These are phyloP conservation scores for Flexamia atlantica DNA, from an alignment of 2,888 invertebrate species.

Conservation along the genomic window DNA sequence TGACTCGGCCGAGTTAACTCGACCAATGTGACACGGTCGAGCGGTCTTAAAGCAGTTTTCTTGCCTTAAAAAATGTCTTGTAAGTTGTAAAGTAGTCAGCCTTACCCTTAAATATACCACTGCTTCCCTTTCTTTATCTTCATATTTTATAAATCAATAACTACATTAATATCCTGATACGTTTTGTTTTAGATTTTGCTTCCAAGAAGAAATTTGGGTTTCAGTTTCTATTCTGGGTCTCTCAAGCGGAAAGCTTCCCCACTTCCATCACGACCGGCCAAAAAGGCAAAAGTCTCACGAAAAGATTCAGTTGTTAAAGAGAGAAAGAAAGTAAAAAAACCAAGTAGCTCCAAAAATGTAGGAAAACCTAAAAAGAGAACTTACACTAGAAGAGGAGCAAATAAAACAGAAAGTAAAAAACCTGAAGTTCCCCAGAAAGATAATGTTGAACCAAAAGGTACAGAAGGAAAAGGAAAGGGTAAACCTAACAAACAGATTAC, in stretches of 20 bases:
- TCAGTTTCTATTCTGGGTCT: not conserved
- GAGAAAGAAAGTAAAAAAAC: not conserved
- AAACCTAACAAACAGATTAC: too few species aligned
- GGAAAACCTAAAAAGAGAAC: not conserved
- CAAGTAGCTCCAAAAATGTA: not conserved
- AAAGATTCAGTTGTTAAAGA: not conserved
- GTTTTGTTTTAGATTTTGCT: slow-evolving; percentile 3
- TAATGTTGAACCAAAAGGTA: too few species aligned
- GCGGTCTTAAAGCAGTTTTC: too few species aligned
- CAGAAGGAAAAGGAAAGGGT: too few species aligned
- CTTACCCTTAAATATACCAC: too few species aligned
- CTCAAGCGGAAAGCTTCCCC: slow-evolving; percentile 13
- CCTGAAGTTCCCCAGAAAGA: too few species aligned
- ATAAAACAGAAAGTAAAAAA: not conserved
- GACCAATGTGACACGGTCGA: too few species aligned
- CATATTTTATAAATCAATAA: too few species aligned
- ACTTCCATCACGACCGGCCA: not conserved
- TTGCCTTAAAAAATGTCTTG: too few species aligned
- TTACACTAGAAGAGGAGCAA: not conserved
- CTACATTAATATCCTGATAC: not conserved
- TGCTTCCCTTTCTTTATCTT: too few species aligned
- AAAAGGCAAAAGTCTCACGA: not conserved
- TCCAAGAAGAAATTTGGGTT: not conserved
- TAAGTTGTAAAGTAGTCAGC: too few species aligned
- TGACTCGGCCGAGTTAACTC: too few species aligned